Evolutionary conservation across 2,113 vertebrate species (phyloP).

Genomic region (Alectura lathami): DNA sequence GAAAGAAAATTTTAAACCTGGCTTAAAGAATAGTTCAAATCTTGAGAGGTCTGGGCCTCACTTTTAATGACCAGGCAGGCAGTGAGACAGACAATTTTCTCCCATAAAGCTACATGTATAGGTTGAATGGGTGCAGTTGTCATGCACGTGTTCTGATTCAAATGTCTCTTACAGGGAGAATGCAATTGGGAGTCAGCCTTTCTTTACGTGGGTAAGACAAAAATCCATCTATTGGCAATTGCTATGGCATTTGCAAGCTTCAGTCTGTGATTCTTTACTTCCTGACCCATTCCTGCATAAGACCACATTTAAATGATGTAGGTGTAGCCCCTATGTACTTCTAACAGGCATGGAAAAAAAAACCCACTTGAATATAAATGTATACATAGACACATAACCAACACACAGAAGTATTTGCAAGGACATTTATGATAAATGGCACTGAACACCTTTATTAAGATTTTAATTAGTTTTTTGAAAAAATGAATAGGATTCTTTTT

Average conservation of each 20-base stretch:
- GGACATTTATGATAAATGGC: conserved; percentile 51
- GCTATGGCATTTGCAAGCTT: background rate
- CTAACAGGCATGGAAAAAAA: background rate
- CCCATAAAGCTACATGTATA: background rate
- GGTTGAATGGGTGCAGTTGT: background rate
- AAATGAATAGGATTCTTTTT: conserved; percentile 24
- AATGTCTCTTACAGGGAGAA: background rate
- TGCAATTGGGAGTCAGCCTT: background rate
- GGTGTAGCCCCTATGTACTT: background rate
- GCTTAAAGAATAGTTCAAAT: background rate
- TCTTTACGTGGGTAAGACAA: background rate
- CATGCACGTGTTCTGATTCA: background rate
- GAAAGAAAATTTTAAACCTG: background rate
- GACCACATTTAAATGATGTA: background rate
- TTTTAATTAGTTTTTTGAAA: conserved; percentile 37
- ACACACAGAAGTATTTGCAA: background rate
- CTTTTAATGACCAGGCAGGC: background rate
- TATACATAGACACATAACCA: background rate
- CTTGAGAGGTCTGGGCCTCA: background rate
- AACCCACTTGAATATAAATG: background rate
- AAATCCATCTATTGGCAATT: background rate
- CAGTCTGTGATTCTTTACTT: background rate
- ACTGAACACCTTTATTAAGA: conserved; percentile 62
- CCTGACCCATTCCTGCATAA: background rate
- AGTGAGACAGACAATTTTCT: background rate